A percentile compares a stretch with the other conserved stretches of the same genome.
These are phyloP conservation scores for Phorcus lineatus DNA, from an alignment of 2,888 invertebrate genomes.

Conservation along the genomic window DNA sequence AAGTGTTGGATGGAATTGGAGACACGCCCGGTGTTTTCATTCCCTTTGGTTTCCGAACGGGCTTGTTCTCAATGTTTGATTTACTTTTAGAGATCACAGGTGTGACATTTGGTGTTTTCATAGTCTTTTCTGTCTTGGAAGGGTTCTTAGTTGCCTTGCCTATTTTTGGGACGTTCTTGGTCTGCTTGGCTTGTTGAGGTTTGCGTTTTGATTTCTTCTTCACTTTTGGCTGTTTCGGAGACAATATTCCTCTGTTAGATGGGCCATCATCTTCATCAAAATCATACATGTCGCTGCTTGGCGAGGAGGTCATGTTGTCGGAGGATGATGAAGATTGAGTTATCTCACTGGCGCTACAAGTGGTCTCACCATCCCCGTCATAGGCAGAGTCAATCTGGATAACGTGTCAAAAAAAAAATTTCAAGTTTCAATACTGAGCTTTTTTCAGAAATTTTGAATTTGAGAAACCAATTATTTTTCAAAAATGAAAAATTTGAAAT, in stretches of 20 bases:
- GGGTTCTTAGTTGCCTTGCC: neutral
- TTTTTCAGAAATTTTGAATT: neutral
- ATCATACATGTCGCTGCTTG: conserved; percentile 18
- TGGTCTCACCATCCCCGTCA: conserved; percentile 24
- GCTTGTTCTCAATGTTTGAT: neutral
- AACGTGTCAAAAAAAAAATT: neutral
- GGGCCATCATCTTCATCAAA: conserved; percentile 20
- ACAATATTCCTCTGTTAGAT: neutral
- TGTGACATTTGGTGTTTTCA: neutral
- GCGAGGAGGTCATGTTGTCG: neutral
- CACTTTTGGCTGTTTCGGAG: neutral
- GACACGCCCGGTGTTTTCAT: neutral
- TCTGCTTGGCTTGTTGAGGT: neutral
- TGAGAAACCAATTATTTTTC: too few species aligned
- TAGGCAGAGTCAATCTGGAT: conserved; percentile 20
- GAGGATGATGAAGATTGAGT: neutral
- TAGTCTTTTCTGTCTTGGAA: neutral
- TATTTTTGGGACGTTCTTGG: neutral
- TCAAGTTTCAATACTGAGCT: too few species aligned
- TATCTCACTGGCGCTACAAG: neutral
- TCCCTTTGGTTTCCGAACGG: neutral
- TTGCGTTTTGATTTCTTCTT: conserved; percentile 3
- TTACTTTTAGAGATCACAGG: neutral
- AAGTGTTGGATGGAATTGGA: neutral
- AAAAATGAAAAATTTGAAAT: too few species aligned